Evolutionary conservation across 2,113 vertebrate species (phyloP), one percentile per base, ranked within the genome.

Genomic region (Petromus typicus): DNA sequence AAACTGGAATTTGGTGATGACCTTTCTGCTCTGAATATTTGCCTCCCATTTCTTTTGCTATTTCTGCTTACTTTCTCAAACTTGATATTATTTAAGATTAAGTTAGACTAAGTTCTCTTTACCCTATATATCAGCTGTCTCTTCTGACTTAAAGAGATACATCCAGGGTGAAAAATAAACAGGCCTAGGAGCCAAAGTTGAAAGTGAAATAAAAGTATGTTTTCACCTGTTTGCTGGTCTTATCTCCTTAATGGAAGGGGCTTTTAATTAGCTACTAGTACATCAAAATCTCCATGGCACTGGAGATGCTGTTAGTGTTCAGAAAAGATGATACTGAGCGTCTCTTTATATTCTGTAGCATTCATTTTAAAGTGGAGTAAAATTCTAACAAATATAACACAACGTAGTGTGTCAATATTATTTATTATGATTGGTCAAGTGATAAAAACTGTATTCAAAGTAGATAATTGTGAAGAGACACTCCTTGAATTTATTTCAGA

Each of bases 291-390:
- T 91, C 79, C 37, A 89, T 78, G 61, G 34, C 69, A 79, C 45
- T n/a, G 59, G 48, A 56, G 67, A n/a, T 73, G 23, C 4, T 84
- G 37, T 66, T 30, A 90, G 79, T 92, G 8, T 48, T 92, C 75
- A 92, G 37, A 54, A 95, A 83, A 83, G 51, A 40, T 37, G 16
- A 23, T 30, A 40, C 10, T 87, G 12, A 37, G 9, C 20, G 76
- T 48, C 23, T 86, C 27, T 81, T 89, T 71, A 83, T 66, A 85
- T 75, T 40, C 20, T 66, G 27, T 22, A 37, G 20, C 37, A 37
- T 79, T 88, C 76, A 76, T 88, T 85, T 93, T 81, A 93, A 91
- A 40, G 61, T 82, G 91, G 86, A 89, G 63, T 76, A 37, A 90
- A 95, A 94, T 82, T 54, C n/a, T 66, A 86, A 86, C 23, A 86